phyloP scores from a whole-genome alignment of 2,113 vertebrate species.

The Myrmecobius fasciatus region DNA sequence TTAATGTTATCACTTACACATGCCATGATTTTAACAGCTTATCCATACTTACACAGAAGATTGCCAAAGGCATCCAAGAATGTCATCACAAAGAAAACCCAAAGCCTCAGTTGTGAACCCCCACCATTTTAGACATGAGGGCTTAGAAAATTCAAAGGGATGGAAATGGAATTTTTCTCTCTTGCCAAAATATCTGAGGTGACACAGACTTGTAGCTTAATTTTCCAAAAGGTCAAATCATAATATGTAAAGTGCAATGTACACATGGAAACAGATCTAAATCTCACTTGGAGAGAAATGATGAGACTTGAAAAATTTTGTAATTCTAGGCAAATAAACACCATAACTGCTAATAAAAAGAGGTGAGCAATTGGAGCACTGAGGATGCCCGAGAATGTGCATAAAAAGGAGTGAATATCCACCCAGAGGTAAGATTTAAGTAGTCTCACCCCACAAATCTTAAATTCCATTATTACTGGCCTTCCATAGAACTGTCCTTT shows the following conservation, averaged over 20 bases:
- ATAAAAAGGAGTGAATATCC: neutral
- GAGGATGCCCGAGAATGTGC: slow-evolving; percentile 15
- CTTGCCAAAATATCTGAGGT: neutral
- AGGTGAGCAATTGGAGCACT: neutral
- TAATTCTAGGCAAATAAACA: neutral
- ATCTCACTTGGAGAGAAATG: slow-evolving; percentile 16
- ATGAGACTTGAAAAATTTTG: neutral
- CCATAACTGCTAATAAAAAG: slow-evolving; percentile 23
- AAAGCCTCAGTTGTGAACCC: slow-evolving; percentile 40
- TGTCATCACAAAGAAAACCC: slow-evolving; percentile 28
- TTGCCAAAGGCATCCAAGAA: slow-evolving; percentile 24
- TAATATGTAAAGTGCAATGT: slow-evolving; percentile 7
- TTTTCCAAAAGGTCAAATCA: slow-evolving; percentile 14
- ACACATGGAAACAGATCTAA: slow-evolving; percentile 39
- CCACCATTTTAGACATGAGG: slow-evolving; percentile 20
- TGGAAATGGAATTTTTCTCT: neutral
- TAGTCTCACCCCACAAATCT: neutral
- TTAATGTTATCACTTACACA: slow-evolving; percentile 61
- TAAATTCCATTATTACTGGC: neutral
- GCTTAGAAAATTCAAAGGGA: slow-evolving; percentile 22
- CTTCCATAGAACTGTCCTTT: neutral
- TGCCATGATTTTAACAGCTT: slow-evolving; percentile 52
- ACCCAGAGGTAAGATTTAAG: neutral
- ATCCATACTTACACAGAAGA: slow-evolving; percentile 25
- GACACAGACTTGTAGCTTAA: neutral